Base-by-base conservation (phyloP, 64 coral and sea anemone species). In the Montipora foliosa region DNA sequence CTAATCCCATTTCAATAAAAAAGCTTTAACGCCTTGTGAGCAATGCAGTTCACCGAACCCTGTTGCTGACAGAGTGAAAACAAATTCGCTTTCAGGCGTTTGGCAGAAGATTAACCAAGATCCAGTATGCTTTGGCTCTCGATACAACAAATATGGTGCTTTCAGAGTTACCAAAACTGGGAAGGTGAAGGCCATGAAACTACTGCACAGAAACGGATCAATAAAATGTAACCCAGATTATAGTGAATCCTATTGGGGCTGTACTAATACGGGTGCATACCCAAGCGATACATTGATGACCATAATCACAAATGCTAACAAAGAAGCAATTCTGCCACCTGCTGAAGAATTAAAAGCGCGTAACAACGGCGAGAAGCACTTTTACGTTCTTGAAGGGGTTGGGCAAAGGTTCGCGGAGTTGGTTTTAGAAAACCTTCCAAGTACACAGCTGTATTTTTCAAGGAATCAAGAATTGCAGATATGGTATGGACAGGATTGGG, bases 401-500 rank as follows among this genome's bases (percentile, higher is more conserved):
- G 60, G 61, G 13, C 15, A 59, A 12, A 68, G 49, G 22, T 80
- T 76, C 15, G 51, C 88, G 52, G 53, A 90, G 7, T 12, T 80
- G 8, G 16, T 80, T n/a, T 80, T 67, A 25, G 44, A 47, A 4
- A 80, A 80, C 19, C 44, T 70, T 16, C 17, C 76, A 7, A 90
- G 3, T 0, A 76, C 88, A 20, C 29, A 37, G 29, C 44, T 44
- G 10, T n/a, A 1, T 44, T 58, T 90, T 5, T 55, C 4, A 4
- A 16, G 29, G 5, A 17, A 16, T 19, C 53, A 90, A 8, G 55
- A 48, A 55, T 46, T 90, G 19, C 75, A 67, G 6, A 81, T 90
- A 7, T 90, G 76, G 76, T 81, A 57, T 50, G 46, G 25, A 12
- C 88, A 90, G 76, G 88, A 80, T 25, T 79, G 50, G 55, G 14